Evolutionary conservation across 2,113 vertebrate species (phyloP), one percentile per base, ranked within the genome.

Genomic region (Alethe castanea): DNA sequence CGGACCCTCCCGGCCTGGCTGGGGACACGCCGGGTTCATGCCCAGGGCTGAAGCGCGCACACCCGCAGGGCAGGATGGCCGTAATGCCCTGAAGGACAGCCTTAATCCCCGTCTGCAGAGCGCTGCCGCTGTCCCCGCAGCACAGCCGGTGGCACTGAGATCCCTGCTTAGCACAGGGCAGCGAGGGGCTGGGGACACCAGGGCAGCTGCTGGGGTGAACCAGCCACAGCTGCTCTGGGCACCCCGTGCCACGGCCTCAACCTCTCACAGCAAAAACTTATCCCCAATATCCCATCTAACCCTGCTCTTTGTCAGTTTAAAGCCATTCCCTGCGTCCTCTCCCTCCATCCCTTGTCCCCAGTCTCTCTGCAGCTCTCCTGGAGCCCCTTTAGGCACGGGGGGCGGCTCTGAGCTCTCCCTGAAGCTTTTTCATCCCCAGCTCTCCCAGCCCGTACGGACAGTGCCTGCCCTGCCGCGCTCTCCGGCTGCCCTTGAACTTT

Each of bases 101-200:
- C 50, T 82, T 95, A 95, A 95, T 94, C 93, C 86, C 80, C 1
- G 28, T 57, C 93, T 92, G 89, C 57, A 79, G 54, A 64, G 65
- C 65, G 44, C 76, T 13, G 88, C 28, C 11, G 23, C 50, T 60
- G 86, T 60, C 77, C 25, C 45, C 9, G 8, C 3, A 13, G 6
- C 62, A 7, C 50, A 31, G 66, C 71, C 15, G 35, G 5, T 4
- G 81, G 22, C 78, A 33, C 61, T 0, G 79, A 74, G 82, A 90
- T 29, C 91, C 81, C 62, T 64, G 6, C 26, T 94, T 64, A 90
- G 71, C 83, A 0, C 33, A 5, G 86, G 81, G 38, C n/a, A 50
- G 18, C 17, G 20, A 33, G 61, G 16, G 64, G 81, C 1, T 4
- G 26, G 71, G 71, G 70, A 56, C 36, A 19, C 7, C 36, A 8